Conservation (phyloP, 2,113 vertebrate genomes). For the Amphiprion ocellaris region DNA sequence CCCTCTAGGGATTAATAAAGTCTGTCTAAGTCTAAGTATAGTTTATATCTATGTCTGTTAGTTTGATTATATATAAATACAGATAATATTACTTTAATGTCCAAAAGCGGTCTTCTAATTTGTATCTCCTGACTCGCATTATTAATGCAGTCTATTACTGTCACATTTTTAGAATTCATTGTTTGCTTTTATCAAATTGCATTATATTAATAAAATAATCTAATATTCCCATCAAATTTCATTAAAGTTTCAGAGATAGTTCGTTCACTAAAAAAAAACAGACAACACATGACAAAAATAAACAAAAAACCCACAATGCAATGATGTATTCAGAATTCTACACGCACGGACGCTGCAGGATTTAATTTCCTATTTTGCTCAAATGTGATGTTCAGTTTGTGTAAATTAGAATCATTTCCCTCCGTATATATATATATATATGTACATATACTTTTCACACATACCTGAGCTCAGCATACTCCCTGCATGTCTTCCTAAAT, state of each 20-base stretch:
- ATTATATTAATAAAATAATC: not conserved
- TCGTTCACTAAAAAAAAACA: not conserved
- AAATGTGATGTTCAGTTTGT: not conserved
- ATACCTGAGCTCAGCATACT: conserved; percentile 11
- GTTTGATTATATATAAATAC: too few relatives aligned
- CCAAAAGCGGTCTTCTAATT: too few relatives aligned
- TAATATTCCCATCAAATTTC: not conserved
- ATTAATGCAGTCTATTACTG: too few relatives aligned
- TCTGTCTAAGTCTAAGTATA: too few relatives aligned
- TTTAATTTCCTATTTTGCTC: not conserved
- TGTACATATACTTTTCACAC: not conserved
- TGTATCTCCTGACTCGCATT: too few relatives aligned
- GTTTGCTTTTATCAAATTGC: not conserved
- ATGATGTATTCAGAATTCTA: too few relatives aligned
- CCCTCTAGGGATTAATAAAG: too few relatives aligned
- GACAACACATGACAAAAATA: not conserved
- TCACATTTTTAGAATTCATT: not conserved
- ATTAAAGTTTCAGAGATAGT: not conserved
- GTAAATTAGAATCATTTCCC: not conserved
- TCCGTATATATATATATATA: not conserved
- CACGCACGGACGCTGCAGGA: too few relatives aligned
- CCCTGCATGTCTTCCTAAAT: conserved; percentile 5
- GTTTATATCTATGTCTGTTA: too few relatives aligned
- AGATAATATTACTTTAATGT: too few relatives aligned
- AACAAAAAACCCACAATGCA: too few relatives aligned